phyloP scores from a whole-genome alignment of 1,140 invertebrate species.

The Psix sp. region DNA sequence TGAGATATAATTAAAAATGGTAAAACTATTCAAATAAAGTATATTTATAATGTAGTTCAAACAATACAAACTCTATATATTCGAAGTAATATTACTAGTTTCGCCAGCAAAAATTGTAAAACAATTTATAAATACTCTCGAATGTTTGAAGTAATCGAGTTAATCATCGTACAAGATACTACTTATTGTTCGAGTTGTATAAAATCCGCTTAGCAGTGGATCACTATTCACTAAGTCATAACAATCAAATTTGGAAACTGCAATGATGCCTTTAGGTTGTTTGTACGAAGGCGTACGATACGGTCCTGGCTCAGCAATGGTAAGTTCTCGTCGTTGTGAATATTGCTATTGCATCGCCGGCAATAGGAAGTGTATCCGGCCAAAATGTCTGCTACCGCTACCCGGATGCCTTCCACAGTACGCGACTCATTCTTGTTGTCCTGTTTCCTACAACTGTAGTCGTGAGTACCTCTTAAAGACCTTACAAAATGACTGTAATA shows the following conservation, averaged over 20 bases:
- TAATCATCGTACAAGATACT: too few species aligned
- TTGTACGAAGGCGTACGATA: constrained; percentile 85
- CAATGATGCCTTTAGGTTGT: constrained; percentile 79
- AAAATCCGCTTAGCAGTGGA: constrained; percentile 19
- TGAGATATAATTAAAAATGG: too few species aligned
- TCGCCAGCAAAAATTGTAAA: too few species aligned
- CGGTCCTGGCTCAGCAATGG: constrained; percentile 90
- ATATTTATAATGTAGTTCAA: too few species aligned
- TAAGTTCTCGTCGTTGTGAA: constrained; percentile 85
- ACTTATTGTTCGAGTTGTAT: too few species aligned
- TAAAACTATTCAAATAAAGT: too few species aligned
- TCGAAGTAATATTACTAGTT: too few species aligned
- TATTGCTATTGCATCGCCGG: constrained; percentile 92
- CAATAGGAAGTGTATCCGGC: constrained; percentile 86
- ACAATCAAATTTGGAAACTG: constrained; percentile 35
- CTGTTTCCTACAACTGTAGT: constrained; percentile 88
- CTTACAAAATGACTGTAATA: constrained; percentile 28
- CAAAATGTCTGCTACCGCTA: constrained; percentile 87
- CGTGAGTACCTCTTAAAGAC: constrained; percentile 67
- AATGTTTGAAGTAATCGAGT: too few species aligned
- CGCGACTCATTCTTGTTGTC: constrained; percentile 87
- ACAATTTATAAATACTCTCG: too few species aligned
- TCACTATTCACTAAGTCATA: constrained; percentile 18
- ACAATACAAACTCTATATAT: too few species aligned
- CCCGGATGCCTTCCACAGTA: constrained; percentile 84